Evolutionary conservation across 2,888 invertebrate genomes (phyloP), one percentile per base, ranked within the genome.

Genomic region (Ptilodon capucinus): DNA sequence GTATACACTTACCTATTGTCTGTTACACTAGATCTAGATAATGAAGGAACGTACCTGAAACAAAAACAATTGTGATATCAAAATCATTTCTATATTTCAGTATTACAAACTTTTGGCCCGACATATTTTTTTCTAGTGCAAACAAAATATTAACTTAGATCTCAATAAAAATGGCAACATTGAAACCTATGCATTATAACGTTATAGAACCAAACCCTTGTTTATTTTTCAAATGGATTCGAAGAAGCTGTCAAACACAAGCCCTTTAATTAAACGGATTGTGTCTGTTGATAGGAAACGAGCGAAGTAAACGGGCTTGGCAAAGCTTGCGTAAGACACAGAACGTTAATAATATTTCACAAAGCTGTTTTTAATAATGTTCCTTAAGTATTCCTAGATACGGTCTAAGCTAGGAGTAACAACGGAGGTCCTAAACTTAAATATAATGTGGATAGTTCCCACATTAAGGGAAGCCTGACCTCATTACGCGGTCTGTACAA

Each of bases 361-460:
- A 14, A 14, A 40, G 30, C 23, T 28, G 16, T 40, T 40, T 30
- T 28, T 30, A 35, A 35, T 35, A 39, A 39, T 21, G 39, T 39
- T 39, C 39, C 40, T 19, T 16, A 41, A 42, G 28, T 19, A 21
- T 32, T 14, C 21, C 16, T 36, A 28, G 28, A 40, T 38, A 36
- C 32, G 36, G 34, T 47, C 51, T 49, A 46, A 46, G 42, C 47
- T 47, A 51, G 43, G 48, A 51, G 35, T 44, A 48, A 56, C 49
- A 54, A 60, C 54, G 46, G 55, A 59, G 65, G 70, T 65, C 57
- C 64, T 64, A 56, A 69, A 71, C 61, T 69, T 60, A 62, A 67
- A 69, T 72, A 63, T 68, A 70, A 73, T 75, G 67, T 57, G 55
- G 55, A 68, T 74, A 75, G 64, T 75, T 74, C 52, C 48, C 46